phyloP scores from a whole-genome alignment of 1,140 invertebrate genomes.

The Drosophila auraria region DNA sequence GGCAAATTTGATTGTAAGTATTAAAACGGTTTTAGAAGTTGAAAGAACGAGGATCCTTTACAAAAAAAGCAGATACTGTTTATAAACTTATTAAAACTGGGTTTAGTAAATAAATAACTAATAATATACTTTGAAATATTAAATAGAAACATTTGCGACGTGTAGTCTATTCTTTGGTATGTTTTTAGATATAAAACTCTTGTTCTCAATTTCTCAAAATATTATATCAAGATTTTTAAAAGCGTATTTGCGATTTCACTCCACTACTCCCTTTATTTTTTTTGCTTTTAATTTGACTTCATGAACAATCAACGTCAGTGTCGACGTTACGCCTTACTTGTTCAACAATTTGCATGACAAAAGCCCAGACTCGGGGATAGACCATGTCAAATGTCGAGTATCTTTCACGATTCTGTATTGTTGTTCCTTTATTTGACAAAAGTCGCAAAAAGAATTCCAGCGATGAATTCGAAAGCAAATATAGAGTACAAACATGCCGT shows the following conservation, averaged over 20 bases:
- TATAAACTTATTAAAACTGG: no score
- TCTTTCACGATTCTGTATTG: conserved; percentile 19
- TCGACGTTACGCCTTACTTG: conserved; percentile 50
- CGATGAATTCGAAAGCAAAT: conserved; percentile 9
- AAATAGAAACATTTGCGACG: no score
- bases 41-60: no score
- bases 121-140: no score
- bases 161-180: no score
- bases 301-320: conserved; percentile 50
- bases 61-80: no score
- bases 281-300: conserved; percentile 73
- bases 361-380: conserved; percentile 48
- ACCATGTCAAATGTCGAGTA: conserved; percentile 36
- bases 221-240: not conserved
- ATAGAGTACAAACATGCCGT: not conserved
- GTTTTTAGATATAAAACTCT: not conserved
- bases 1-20: not conserved
- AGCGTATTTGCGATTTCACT: conserved; percentile 2
- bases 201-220: not conserved
- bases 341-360: conserved; percentile 78
- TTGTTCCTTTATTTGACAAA: conserved; percentile 35
- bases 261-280: conserved; percentile 12
- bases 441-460: conserved; percentile 12
- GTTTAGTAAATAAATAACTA: no score
- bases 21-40: no score